These are phyloP conservation scores for Phyllostomus discolor DNA, from an alignment of 2,113 vertebrate species.

Conservation along the genomic window DNA sequence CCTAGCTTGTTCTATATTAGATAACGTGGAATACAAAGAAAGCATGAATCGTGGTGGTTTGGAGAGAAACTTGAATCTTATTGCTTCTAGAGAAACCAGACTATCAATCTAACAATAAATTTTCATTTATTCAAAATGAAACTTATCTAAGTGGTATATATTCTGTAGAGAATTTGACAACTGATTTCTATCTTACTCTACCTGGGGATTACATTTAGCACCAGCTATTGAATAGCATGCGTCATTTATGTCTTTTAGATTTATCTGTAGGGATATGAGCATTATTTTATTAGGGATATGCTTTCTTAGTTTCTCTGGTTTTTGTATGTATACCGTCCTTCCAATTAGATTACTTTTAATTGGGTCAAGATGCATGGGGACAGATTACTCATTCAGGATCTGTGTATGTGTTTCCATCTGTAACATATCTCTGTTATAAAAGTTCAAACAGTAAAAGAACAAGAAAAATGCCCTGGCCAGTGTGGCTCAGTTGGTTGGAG, in stretches of 20 bases:
- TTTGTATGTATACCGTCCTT: constrained; percentile 10
- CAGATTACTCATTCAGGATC: neutral
- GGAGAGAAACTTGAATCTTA: constrained; percentile 12
- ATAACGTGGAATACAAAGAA: neutral
- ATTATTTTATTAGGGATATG: neutral
- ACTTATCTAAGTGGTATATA: neutral
- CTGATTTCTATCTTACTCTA: neutral
- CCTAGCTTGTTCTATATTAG: neutral
- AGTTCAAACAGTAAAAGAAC: neutral
- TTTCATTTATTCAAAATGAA: constrained; percentile 13
- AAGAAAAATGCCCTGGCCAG: neutral
- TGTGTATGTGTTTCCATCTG: neutral
- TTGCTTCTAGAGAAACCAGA: neutral
- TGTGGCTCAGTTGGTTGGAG: too few species aligned
- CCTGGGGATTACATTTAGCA: neutral
- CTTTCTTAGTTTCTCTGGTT: neutral
- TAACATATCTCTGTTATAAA: neutral
- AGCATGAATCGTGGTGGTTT: neutral
- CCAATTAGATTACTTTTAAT: constrained; percentile 15
- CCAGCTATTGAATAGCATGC: neutral
- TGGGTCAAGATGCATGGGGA: neutral
- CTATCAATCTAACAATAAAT: neutral
- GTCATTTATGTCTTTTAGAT: neutral
- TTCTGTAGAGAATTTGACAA: constrained; percentile 29
- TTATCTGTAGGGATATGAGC: neutral